Percentiles rank a stretch among this genome's conserved stretches.
phyloP scores from a whole-genome alignment of 2,797 vertebrate genomes.

The Lateolabrax maculatus region DNA sequence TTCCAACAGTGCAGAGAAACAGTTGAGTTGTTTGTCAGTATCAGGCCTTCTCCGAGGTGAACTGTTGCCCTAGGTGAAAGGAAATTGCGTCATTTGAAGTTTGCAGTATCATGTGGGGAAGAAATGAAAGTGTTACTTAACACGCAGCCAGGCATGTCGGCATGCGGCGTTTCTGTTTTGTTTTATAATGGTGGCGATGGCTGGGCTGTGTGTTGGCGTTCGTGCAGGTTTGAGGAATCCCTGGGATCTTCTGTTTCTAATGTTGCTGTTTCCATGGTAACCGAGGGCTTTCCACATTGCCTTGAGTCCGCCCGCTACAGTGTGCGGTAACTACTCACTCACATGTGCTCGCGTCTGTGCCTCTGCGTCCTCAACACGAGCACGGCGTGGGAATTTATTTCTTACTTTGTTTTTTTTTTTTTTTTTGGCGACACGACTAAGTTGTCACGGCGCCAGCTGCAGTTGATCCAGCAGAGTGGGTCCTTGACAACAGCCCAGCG shows the following conservation, averaged over 20 bases:
- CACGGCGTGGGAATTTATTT: slow-evolving; percentile 33
- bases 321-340: slow-evolving; percentile 56
- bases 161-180: slow-evolving; percentile 31
- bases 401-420: neutral
- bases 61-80: neutral
- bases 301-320: slow-evolving; percentile 40
- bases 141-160: slow-evolving; percentile 28
- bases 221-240: slow-evolving; percentile 73
- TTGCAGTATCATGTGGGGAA: slow-evolving; percentile 23
- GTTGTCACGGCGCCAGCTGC: slow-evolving; percentile 14
- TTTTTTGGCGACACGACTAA: neutral
- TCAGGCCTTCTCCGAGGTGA: neutral
- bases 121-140: slow-evolving; percentile 48
- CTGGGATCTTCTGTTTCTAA: slow-evolving; percentile 73
- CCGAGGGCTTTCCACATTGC: slow-evolving; percentile 65
- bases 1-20: neutral
- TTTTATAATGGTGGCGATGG: slow-evolving; percentile 4
- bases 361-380: neutral
- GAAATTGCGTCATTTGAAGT: slow-evolving; percentile 18
- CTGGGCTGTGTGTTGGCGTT: slow-evolving; percentile 40
- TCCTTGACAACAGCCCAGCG: slow-evolving; percentile 27
- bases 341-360: slow-evolving; percentile 19
- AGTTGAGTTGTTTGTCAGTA: neutral
- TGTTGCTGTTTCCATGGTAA: slow-evolving; percentile 80
- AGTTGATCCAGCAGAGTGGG: slow-evolving; percentile 27